Conservation (phyloP, 2,113 vertebrate genomes). For the Dryoscopus gambensis region DNA sequence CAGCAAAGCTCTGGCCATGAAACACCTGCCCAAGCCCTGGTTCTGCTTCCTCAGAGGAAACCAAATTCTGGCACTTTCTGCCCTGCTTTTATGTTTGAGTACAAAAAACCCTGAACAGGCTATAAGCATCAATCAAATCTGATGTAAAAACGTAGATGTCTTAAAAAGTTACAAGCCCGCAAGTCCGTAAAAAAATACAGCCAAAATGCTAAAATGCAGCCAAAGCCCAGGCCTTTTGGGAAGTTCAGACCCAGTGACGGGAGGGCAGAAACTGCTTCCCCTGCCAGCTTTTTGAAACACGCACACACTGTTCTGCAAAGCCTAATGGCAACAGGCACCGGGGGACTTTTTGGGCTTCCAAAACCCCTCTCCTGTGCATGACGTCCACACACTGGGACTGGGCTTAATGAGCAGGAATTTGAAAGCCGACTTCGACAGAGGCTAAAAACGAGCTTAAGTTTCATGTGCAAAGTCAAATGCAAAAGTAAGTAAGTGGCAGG, state of each 20-base stretch:
- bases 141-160: not conserved
- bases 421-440: not conserved
- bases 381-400: not conserved
- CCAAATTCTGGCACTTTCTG: not conserved
- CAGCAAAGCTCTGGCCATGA: not conserved
- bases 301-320: not conserved
- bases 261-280: not conserved
- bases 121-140: not conserved
- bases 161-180: not conserved
- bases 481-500: not conserved
- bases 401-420: not conserved
- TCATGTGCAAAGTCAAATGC: not conserved
- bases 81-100: fast-evolving
- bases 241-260: not conserved
- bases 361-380: not conserved
- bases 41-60: not conserved
- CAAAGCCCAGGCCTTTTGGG: not conserved
- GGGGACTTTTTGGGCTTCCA: not conserved
- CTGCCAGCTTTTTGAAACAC: not conserved
- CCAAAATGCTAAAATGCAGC: not conserved
- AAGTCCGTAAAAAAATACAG: not conserved
- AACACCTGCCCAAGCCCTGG: fast-evolving
- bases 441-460: conserved; percentile 2
- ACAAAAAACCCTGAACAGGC: not conserved
- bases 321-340: not conserved